Evolutionary conservation across 2,797 vertebrate species (phyloP), one percentile per base, ranked within the genome.

Genomic region (Spheniscus humboldti): DNA sequence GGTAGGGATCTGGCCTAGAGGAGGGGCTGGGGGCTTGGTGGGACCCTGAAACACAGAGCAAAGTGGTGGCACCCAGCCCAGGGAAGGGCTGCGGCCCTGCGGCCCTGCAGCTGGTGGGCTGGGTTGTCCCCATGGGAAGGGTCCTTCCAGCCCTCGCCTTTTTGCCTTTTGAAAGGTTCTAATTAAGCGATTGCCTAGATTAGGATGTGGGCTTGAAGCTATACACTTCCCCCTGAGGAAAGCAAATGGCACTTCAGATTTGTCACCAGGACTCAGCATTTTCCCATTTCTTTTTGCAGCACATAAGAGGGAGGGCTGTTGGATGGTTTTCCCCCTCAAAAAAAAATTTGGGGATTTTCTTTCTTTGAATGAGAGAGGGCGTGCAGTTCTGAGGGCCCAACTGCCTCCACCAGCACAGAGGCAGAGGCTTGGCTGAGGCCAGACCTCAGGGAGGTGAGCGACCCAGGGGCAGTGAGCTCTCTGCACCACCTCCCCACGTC

Each of bases 401-500:
- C 7, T n/a, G 39, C 23, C 23, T 64, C 43, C 28, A 30, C n/a
- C 52, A 27, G 3, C 9, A 28, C 55, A 48, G 59, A 50, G 14
- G 23, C 55, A 85, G 43, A 60, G 9, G 17, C 8, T 47, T 71
- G 45, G 5, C 43, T 76, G 75, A 81, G 43, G 35, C 35, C 52
- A 63, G 63, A 66, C 23, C 2, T 2, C 18, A 22, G 27, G 15
- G 28, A 79, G 4, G n/a, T 59, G 33, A 82, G 56, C 0, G 1
- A 35, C 15, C 5, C 35, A 24, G 39, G 9, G 47, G 16, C 19
- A 87, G 59, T 1, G 5, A 75, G 4, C 3, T 68, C 12, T 41
- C 48, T 2, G 1, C 10, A 17, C 6, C 14, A 8, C 5, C 24
- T 63, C 14, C 31, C 12, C 0, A 0, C 0, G 0, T 27, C 13